phyloP scores from a whole-genome alignment of 1,140 invertebrate genomes.

The Camponotus pennsylvanicus region DNA sequence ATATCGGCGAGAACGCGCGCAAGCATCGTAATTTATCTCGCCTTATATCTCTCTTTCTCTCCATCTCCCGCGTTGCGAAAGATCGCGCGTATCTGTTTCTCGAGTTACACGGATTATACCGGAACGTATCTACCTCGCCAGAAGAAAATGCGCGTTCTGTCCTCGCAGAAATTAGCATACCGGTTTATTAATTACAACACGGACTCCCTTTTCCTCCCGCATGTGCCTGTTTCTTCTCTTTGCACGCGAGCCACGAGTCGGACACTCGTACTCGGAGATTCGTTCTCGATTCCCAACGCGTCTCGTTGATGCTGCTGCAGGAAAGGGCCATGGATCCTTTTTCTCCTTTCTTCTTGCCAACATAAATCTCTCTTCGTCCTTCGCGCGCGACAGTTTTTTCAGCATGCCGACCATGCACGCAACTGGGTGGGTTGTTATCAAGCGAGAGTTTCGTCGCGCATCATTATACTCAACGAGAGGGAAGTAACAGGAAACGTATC shows the following conservation, averaged over 20 bases:
- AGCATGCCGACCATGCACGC: slow-evolving; percentile 27
- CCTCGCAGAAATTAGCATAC: slow-evolving; percentile 78
- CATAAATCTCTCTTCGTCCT: slow-evolving; percentile 70
- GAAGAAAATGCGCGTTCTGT: slow-evolving; percentile 74
- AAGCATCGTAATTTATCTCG: slow-evolving; percentile 54
- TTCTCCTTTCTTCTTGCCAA: slow-evolving; percentile 55
- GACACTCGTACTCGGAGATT: slow-evolving; percentile 51
- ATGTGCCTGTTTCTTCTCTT: slow-evolving; percentile 21
- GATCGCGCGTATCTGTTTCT: slow-evolving; percentile 23
- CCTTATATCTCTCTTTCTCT: slow-evolving; percentile 63
- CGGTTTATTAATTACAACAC: slow-evolving; percentile 80
- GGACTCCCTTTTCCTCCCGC: slow-evolving; percentile 24
- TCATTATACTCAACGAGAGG: slow-evolving; percentile 63
- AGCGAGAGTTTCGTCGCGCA: slow-evolving; percentile 60
- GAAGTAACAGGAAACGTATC: slow-evolving; percentile 53
- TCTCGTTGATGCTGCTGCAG: slow-evolving; percentile 36
- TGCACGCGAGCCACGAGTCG: slow-evolving; percentile 44
- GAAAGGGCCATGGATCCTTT: slow-evolving; percentile 9
- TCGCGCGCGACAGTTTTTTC: slow-evolving; percentile 44
- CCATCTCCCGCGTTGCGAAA: slow-evolving; percentile 14
- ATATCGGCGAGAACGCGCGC: slow-evolving; percentile 28
- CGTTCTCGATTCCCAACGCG: slow-evolving; percentile 67
- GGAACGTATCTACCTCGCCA: slow-evolving; percentile 41
- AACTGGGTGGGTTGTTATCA: slow-evolving; percentile 64
- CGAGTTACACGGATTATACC: slow-evolving; percentile 28